These are phyloP conservation scores for Meleagris gallopavo DNA, from an alignment of 2,113 vertebrate genomes.

Conservation along the genomic window DNA sequence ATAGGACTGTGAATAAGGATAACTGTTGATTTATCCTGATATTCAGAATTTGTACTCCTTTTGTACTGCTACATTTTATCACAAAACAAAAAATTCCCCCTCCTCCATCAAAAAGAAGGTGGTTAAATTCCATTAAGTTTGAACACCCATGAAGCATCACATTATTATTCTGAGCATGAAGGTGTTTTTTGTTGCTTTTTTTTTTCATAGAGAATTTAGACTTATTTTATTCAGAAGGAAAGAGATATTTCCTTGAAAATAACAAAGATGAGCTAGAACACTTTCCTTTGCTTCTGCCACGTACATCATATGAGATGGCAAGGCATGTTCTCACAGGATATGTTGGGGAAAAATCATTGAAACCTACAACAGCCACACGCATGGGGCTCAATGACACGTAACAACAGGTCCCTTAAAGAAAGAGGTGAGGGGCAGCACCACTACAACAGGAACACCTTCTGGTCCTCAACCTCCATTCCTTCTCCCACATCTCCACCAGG, in stretches of 20 bases:
- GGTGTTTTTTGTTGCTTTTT: neutral
- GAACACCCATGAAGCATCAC: neutral
- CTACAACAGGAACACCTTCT: neutral
- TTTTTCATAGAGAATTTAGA: neutral
- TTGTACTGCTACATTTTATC: neutral
- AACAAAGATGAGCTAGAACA: neutral
- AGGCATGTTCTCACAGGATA: neutral
- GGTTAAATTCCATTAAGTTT: neutral
- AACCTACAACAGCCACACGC: neutral
- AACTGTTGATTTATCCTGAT: neutral
- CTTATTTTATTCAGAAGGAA: neutral
- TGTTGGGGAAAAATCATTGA: neutral
- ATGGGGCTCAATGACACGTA: neutral
- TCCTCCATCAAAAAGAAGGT: neutral
- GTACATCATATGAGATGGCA: fast-evolving
- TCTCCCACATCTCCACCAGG: fast-evolving
- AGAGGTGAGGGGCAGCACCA: neutral
- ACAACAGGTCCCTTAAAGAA: neutral
- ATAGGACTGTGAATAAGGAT: neutral
- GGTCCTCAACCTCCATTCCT: neutral
- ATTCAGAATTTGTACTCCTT: neutral
- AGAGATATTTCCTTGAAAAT: neutral
- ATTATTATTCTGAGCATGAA: neutral
- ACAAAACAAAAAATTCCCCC: neutral
- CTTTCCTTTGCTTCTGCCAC: neutral